These are phyloP conservation scores for Coracias cyanogaster DNA, from an alignment of 2,797 vertebrate species.

Conservation along the genomic window DNA sequence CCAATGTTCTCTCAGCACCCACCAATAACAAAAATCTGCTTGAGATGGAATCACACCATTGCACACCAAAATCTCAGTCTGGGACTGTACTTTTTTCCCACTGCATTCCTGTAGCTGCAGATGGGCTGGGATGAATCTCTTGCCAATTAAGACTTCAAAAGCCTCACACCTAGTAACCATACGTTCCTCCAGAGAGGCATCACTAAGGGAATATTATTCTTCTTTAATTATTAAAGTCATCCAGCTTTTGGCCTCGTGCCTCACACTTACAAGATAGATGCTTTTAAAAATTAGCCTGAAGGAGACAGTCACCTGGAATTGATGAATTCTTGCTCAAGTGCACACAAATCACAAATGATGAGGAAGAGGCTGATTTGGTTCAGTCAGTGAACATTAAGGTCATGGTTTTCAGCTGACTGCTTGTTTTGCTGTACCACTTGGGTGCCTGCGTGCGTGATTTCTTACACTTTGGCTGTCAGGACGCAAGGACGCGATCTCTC, in stretches of 20 bases:
- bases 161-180: neutral
- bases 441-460: neutral
- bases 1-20: constrained; percentile 6
- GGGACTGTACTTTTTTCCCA: neutral
- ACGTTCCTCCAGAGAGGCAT: constrained; percentile 13
- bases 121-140: neutral
- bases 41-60: neutral
- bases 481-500: neutral
- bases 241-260: constrained; percentile 7
- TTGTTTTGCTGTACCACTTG: constrained; percentile 1
- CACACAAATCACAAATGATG: neutral
- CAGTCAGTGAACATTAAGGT: constrained; percentile 46
- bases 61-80: neutral
- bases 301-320: constrained; percentile 29
- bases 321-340: constrained; percentile 19
- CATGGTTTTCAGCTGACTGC: constrained; percentile 10
- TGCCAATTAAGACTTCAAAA: constrained; percentile 48
- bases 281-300: constrained; percentile 47
- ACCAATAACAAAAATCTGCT: neutral
- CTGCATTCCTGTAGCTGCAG: neutral
- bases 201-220: neutral
- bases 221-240: constrained; percentile 41
- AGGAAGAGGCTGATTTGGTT: constrained; percentile 36
- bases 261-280: neutral
- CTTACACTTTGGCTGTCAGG: neutral